Conservation (phyloP, 1,140 invertebrate species). For the Pogonomyrmex californicus region DNA sequence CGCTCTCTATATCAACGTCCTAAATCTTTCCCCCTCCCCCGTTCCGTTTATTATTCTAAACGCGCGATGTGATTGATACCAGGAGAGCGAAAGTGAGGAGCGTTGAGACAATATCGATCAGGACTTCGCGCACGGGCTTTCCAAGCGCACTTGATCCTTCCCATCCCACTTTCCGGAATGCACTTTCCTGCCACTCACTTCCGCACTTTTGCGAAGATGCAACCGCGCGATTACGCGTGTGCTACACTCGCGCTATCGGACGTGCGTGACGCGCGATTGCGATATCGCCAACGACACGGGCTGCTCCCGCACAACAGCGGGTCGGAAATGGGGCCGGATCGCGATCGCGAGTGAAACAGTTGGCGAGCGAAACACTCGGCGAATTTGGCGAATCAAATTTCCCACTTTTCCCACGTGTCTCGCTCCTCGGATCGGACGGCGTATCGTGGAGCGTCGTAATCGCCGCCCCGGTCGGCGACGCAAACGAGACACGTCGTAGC, state of each 20-base stretch:
- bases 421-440: neutral
- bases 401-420: too few species aligned
- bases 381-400: too few species aligned
- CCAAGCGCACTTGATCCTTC: neutral
- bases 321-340: too few species aligned
- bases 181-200: conserved; percentile 4
- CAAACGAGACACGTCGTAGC: conserved; percentile 22
- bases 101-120: neutral
- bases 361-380: neutral
- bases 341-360: neutral
- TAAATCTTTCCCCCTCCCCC: neutral
- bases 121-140: too few species aligned
- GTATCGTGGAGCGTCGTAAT: neutral
- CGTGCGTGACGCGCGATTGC: neutral
- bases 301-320: too few species aligned
- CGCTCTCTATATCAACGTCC: neutral
- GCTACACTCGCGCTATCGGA: too few species aligned
- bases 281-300: neutral
- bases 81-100: neutral
- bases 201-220: neutral
- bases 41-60: neutral
- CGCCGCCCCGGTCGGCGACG: conserved; percentile 32
- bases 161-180: neutral
- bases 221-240: neutral
- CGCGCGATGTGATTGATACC: neutral